Base-by-base conservation (phyloP, 2,113 vertebrate genomes). In the Beaufortia kweichowensis region DNA sequence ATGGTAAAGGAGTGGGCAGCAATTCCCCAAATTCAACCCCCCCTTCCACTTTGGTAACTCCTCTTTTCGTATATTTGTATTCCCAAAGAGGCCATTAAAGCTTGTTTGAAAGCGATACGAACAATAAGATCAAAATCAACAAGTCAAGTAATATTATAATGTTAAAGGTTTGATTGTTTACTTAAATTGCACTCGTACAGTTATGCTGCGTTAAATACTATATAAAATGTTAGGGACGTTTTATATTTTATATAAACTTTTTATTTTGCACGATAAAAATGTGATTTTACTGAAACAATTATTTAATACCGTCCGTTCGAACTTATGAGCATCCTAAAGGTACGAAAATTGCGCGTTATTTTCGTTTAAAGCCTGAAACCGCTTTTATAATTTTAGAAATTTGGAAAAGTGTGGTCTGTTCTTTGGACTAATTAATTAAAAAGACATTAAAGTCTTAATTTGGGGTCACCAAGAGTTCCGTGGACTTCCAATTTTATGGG, bases 1-100 rank as follows among this genome's bases (percentile, higher is more conserved):
- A 91, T 88, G 90, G 95, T 87, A 94, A 94, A 95, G 90, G 87
- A 91, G 89, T 90, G 92, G 91, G 82, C 80, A 94, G 92, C 92
- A 92, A 94, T 94, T 88, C 83, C 84, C 75, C 84, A 11, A 41
- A 78, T 85, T 77, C 62, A n/a, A 29, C 39, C 59, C 76, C 55
- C 60, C 74, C 79, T 81, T 79, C 84, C 84, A 81, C 84, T 86
- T 85, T 84, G 82, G 84, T 82, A 80, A 84, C 85, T 86, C 84
- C 83, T 85, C 81, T 89, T 86, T 89, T 80, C 70, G 84, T 78
- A 87, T 89, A 81, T 89, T 89, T 90, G 90, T 91, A 89, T 91
- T 89, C 81, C 83, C 86, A 85, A 82, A 90, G 85, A 87, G 82
- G 73, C 82, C 77, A 84, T 65, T 85, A 86, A 87, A 81, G 82